Evolutionary conservation across 2,113 vertebrate species (phyloP), one percentile per base, ranked within the genome.

Genomic region (Dryoscopus gambensis): DNA sequence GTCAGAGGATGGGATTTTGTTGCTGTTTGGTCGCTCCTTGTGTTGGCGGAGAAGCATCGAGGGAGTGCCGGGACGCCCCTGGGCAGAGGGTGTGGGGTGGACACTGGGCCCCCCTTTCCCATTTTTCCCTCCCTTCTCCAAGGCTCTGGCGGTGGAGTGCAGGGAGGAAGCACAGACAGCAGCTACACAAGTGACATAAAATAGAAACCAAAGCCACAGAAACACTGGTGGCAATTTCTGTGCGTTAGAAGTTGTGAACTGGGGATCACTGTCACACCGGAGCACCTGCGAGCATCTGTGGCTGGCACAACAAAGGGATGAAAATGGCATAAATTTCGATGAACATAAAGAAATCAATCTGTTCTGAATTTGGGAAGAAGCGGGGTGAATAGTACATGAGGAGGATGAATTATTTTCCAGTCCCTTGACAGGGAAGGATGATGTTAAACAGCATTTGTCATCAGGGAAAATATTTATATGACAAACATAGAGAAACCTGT

Each of bases 271-370:
- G 86, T 60, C 93, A 83, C 0, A 5, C 23, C 49, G n/a, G 67
- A 90, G 63, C 79, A 74, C 52, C 63, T 40, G 50, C 83, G 80
- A 91, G 46, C 84, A 74, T 49, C 68, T 65, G 76, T 8, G 7
- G 7, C 37, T 91, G 91, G 28, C 89, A 97, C 80, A 94, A 96
- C 68, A 89, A 94, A 94, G 63, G 59, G 73, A 74, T 57, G 37
- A 86, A 73, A 81, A 80, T 90, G 31, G 25, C 46, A 86, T 40
- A 84, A 46, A 55, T 87, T 69, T 13, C 23, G 76, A 89, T 35
- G 42, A n/a, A 49, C 81, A 40, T 49, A 56, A 80, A 68, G 55
- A 70, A 92, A 76, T 68, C 84, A 95, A 94, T 65, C 89, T 80
- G 40, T 24, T 86, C 25, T 57, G 79, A 81, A 74, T 95, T 84